A percentile compares a stretch with the other conserved stretches of the same genome.
These are phyloP conservation scores for Catharus ustulatus DNA, from an alignment of 2,797 vertebrate species.

Conservation along the genomic window DNA sequence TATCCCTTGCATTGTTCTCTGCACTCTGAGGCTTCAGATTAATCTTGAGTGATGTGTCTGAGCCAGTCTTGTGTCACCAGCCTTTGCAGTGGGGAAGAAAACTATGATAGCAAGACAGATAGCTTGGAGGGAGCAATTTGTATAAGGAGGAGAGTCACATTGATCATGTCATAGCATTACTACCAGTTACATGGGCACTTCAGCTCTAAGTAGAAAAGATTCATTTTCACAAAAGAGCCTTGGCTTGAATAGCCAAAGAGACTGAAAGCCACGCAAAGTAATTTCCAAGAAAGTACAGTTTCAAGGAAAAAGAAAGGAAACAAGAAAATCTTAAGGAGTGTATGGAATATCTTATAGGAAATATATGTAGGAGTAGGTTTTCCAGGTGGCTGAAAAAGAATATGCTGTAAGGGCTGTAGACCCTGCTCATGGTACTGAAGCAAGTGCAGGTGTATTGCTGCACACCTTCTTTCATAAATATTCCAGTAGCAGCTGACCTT, in stretches of 20 bases:
- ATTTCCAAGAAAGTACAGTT: background rate
- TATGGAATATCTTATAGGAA: background rate
- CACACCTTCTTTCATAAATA: background rate
- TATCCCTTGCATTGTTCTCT: conserved; percentile 31
- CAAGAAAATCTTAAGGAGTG: background rate
- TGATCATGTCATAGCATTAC: conserved; percentile 36
- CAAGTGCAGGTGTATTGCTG: background rate
- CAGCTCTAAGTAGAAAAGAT: background rate
- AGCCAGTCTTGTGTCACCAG: conserved; percentile 34
- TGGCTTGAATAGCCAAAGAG: background rate
- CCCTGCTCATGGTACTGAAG: background rate
- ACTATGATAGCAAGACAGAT: conserved; percentile 29
- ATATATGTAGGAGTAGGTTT: background rate
- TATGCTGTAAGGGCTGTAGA: background rate
- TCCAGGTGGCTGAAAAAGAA: background rate
- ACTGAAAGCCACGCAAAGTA: background rate
- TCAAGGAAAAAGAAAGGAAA: background rate
- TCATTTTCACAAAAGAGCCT: background rate
- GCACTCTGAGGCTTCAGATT: conserved; percentile 20
- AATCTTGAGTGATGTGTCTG: conserved; percentile 11
- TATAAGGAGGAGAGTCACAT: conserved; percentile 55
- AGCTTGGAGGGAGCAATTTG: conserved; percentile 53
- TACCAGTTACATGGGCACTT: background rate
- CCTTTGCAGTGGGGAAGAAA: conserved; percentile 28
- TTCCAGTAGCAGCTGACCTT: background rate